Conservation (phyloP, 2,888 invertebrate species). For the Seladonia tumulorum region DNA sequence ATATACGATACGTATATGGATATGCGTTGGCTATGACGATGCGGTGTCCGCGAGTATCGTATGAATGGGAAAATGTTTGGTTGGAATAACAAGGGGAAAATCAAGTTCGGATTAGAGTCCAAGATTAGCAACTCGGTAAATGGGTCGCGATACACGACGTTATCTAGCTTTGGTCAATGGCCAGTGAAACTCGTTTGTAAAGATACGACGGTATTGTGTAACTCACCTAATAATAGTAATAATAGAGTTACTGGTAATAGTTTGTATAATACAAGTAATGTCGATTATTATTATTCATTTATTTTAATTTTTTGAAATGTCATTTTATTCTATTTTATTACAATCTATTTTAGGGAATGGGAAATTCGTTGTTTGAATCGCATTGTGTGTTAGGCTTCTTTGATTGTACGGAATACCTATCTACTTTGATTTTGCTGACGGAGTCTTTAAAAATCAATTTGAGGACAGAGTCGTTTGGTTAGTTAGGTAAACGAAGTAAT, state of each 20-base stretch:
- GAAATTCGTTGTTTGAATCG: not conserved
- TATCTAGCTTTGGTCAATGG: conserved; percentile 72
- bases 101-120: conserved; percentile 61
- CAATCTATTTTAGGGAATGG: not conserved
- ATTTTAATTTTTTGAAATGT: not conserved
- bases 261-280: conserved; percentile 15
- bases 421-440: not conserved
- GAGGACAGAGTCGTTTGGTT: not conserved
- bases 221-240: conserved; percentile 60
- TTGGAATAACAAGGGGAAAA: conserved; percentile 39
- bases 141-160: conserved; percentile 65
- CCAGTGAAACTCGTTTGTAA: conserved; percentile 63
- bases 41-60: not conserved
- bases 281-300: conserved; percentile 31
- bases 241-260: conserved; percentile 39
- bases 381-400: not conserved
- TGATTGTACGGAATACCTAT: not conserved
- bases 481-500: not conserved
- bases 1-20: not conserved
- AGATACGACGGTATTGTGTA: conserved; percentile 62
- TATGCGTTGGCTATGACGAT: not conserved
- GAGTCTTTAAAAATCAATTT: not conserved
- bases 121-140: conserved; percentile 64
- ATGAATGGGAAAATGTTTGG: conserved; percentile 26
- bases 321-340: not conserved